Base-by-base conservation (phyloP, 2,113 vertebrate species). In the Grammomys dolichurus region DNA sequence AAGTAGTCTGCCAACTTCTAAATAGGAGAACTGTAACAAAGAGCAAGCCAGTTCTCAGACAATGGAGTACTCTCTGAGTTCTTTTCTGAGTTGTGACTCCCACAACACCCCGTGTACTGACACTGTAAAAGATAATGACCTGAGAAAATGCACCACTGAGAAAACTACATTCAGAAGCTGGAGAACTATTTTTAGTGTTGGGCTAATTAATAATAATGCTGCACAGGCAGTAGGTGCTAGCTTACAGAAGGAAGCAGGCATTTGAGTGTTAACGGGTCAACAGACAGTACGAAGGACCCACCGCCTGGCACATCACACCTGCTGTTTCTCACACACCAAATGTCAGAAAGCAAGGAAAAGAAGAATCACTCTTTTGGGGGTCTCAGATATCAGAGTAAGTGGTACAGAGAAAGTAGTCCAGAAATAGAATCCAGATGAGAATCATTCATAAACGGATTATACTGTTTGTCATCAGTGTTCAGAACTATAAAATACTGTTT, bases 101-200 rank as follows among this genome's bases (percentile, higher is more conserved):
- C 5, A 31, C 93, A 90, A 84, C 28, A 95, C 36, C 54, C 56
- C 91, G 73, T 89, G 56, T 97, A 56, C 36, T 60, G 56, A 85
- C 58, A 75, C 46, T 76, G 63, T 88, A 80, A 91, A 94, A 90
- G 89, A 91, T 89, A 90, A 94, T 87, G 69, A 91, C 86, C 92
- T 81, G 90, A 97, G 95, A 97, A 97, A 95, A 76, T 56, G 82
- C 67, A 89, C 63, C 70, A 48, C 73, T 76, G 77, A 93, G 97
- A 97, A 93, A 91, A 85, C 69, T 48, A 91, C 77, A 65, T 93
- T 96, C 91, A 48, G 69, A 95, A 58, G 33, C 67, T 65, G 28
- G 63, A 87, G 75, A 72, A 67, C 91, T 96, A 78, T 97, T 96
- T 97, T 94, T 92, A 91, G 89, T 17, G 20, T 76, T 10, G 3